Evolutionary conservation across 2,888 invertebrate genomes (phyloP), one percentile per base, ranked within the genome.

Genomic region (Parasteatoda lunata): DNA sequence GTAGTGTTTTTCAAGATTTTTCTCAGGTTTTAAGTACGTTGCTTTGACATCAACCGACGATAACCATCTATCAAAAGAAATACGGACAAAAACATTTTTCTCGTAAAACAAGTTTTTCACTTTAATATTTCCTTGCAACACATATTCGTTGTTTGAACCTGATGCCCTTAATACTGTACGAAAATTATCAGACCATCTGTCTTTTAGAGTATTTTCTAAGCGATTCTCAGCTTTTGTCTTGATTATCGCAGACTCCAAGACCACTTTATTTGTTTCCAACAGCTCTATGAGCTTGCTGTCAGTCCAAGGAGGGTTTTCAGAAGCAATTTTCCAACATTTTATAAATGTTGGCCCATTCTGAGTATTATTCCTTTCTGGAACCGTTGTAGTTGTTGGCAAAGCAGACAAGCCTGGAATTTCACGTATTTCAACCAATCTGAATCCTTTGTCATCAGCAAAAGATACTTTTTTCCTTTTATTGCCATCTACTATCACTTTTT

Each of bases 51-150:
- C 87, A 45, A 15, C 47, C 11, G 77, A 52, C 7, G 87, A 71
- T 54, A 87, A n/a, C 87, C 87, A 87, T 65, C 87, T 71, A 52
- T 87, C 87, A 52, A 82, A 87, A 45, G 87, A 69, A 13, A 87
- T 81, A 30, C 87, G 73, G 7, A 83, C 13, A 69, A 87, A 87
- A 11, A 87, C 78, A 54, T 78, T 66, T 68, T 87, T 87, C 70
- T 82, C 75, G 49, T 45, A 87, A 11, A 70, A 49, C 11, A 80
- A 49, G 59, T 87, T 87, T 52, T 78, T 87, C 5, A 87, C 87
- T 64, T 82, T 87, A 3, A 87, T 72, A 5, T 15, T 78, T 11
- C 87, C 87, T 52, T 15, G 13, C 48, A 87, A 65, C 11, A 47
- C 54, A 69, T 65, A 68, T 6, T 65, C 65, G 5, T 7, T n/a